Evolutionary conservation across 2,797 vertebrate species (phyloP).

Genomic region (Basileuterus tristriatus): DNA sequence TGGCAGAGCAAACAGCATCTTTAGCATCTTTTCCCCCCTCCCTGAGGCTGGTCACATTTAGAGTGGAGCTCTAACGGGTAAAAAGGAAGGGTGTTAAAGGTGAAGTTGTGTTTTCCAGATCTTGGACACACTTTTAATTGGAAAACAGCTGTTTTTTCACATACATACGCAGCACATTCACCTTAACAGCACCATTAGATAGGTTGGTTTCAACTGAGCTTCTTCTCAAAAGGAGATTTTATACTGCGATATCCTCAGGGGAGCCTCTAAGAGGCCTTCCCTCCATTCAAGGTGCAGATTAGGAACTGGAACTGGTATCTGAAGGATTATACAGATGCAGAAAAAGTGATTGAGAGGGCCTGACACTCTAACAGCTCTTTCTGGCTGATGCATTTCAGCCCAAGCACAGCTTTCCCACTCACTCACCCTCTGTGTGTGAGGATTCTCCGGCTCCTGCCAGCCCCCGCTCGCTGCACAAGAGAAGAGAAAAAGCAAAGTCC

Average conservation of each 20-base stretch:
- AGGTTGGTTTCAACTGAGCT: neutral
- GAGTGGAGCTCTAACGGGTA: neutral
- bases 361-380: neutral
- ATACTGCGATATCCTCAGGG: neutral
- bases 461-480: conserved; percentile 90
- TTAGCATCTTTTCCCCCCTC: neutral
- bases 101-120: conserved; percentile 2
- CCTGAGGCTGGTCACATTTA: fast-evolving
- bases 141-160: neutral
- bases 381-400: neutral
- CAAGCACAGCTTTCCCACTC: neutral
- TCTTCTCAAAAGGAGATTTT: conserved; percentile 28
- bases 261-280: conserved; percentile 1
- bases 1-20: neutral
- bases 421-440: conserved; percentile 91
- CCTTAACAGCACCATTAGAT: neutral
- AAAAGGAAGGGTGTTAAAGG: neutral
- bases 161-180: neutral
- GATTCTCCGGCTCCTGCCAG: conserved; percentile 98
- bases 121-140: neutral
- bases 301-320: conserved; percentile 17
- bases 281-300: neutral
- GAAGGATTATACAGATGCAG: conserved; percentile 2
- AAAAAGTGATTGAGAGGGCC: neutral
- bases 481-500: conserved; percentile 6